Evolutionary conservation across 92 coral and sea anemone genomes (phyloP).

Genomic region (Epizoanthus stellaris): DNA sequence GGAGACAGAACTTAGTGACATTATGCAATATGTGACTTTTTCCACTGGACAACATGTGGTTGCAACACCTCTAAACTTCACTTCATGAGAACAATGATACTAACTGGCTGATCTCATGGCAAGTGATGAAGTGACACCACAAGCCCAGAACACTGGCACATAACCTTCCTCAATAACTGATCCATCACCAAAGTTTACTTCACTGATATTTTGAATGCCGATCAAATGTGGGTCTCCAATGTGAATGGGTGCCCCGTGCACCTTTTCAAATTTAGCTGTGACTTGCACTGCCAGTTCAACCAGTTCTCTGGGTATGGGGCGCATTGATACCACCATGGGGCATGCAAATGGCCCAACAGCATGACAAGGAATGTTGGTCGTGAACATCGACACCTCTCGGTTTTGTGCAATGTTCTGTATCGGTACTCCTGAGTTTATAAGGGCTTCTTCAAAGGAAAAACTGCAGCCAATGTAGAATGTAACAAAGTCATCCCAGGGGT

Average conservation of each 20-base stretch:
- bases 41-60: background rate
- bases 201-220: constrained; percentile 69
- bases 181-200: constrained; percentile 64
- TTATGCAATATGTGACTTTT: no score
- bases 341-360: constrained; percentile 75
- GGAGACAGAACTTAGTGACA: no score
- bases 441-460: constrained; percentile 88
- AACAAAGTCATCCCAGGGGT: constrained; percentile 78
- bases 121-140: constrained; percentile 72
- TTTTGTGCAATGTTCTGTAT: constrained; percentile 54
- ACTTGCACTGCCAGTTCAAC: constrained; percentile 78
- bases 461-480: constrained; percentile 96
- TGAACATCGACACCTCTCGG: constrained; percentile 81
- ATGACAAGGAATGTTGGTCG: constrained; percentile 73
- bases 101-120: constrained; percentile 81
- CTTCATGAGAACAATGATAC: constrained; percentile 31
- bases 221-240: constrained; percentile 85
- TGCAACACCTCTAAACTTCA: constrained; percentile 28
- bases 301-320: constrained; percentile 68
- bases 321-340: constrained; percentile 92
- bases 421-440: constrained; percentile 69
- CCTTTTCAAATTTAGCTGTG: constrained; percentile 80
- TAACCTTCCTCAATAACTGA: constrained; percentile 57
- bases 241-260: constrained; percentile 96
- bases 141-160: constrained; percentile 90